Evolutionary conservation across 2,888 invertebrate genomes (phyloP), one percentile per base, ranked within the genome.

Genomic region (Entomobrya multifasciata): DNA sequence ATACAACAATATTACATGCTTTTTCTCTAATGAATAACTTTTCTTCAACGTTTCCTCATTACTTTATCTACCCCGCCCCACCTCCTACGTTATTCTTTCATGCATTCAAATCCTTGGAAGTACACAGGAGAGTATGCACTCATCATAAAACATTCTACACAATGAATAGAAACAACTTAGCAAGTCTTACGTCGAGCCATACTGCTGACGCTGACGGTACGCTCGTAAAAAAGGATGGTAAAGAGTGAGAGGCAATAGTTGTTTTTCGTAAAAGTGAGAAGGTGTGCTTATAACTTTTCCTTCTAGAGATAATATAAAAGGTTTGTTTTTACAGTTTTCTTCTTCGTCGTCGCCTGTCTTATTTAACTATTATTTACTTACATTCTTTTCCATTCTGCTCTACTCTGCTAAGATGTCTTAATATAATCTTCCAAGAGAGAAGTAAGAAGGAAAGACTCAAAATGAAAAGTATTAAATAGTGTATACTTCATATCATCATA

Each of bases 1-100:
- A 47, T 13, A 47, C 27, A 49, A 70, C 60, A 36, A 36, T 8
- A 36, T 36, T 36, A 36, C 36, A 36, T 36, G 36, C 36, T 36
- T 8, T 70, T 47, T 70, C 49, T 44, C 36, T 70, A 70, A 70
- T 70, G 70, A 70, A 70, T 70, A 70, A 70, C 47, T 47, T 70
- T 47, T 47, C 22, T 70, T 70, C 25, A 70, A 67, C 67, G 15
- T 10, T n/a, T n/a, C n/a, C n/a, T n/a, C n/a, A n/a, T n/a, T n/a
- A 11, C 67, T 44, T 57, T 57, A 1, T 5, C 65, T 67, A 44
- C 44, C 67, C 44, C 25, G 13, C 44, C 6, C 41, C n/a, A n/a
- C n/a, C n/a, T n/a, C n/a, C 36, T 36, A 36, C 36, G 36, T 36
- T 36, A 36, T 36, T 36, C 36, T 36, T 36, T 36, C 8, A 36